A percentile compares a stretch with the other conserved stretches of the same genome.
Evolutionary conservation across 2,113 vertebrate species (phyloP).

Genomic region (Jacana jacana): DNA sequence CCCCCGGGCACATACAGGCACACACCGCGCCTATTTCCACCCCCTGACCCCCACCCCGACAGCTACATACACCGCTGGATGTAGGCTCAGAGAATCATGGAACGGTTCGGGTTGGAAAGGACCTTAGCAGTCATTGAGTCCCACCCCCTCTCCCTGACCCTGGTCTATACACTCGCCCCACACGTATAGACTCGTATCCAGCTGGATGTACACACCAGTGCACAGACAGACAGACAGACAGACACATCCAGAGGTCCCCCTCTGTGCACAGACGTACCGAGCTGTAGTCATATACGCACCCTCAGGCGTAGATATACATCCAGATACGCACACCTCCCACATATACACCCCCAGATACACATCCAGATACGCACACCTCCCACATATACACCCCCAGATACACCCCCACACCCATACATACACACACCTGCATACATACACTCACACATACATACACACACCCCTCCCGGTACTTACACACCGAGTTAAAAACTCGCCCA

Average conservation of each 20-base stretch:
- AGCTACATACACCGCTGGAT: neutral
- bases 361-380: no score
- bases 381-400: no score
- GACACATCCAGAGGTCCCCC: no score
- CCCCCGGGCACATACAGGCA: rapidly evolving
- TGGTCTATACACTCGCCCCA: rapidly evolving
- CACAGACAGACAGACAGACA: neutral
- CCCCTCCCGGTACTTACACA: rapidly evolving
- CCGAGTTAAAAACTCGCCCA: neutral
- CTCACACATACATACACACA: no score
- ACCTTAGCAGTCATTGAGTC: no score
- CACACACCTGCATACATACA: no score
- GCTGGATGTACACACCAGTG: rapidly evolving
- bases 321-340: neutral
- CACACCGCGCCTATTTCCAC: rapidly evolving
- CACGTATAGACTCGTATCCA: rapidly evolving
- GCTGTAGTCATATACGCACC: neutral
- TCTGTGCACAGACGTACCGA: rapidly evolving
- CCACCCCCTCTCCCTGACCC: no score
- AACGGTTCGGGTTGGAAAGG: no score
- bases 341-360: rapidly evolving
- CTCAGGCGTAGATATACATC: neutral
- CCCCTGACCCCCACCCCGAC: no score
- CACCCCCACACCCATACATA: no score
- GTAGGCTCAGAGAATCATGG: no score